Percentiles rank a stretch among this genome's conserved stretches.
Evolutionary conservation across 2,888 invertebrate species (phyloP).

Genomic region (Polydrusus tereticollis): DNA sequence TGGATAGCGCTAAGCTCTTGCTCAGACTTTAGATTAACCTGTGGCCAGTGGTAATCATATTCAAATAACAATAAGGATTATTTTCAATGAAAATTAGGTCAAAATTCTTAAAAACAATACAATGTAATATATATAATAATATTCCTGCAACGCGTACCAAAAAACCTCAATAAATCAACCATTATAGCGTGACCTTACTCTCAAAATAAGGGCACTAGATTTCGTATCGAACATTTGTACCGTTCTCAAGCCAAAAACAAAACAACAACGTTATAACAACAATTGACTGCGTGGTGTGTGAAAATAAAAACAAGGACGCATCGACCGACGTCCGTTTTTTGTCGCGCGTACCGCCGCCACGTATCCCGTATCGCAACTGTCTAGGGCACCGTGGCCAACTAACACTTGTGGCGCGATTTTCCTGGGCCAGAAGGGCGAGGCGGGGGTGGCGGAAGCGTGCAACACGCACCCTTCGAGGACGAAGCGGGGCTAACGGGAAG

Average conservation of each 20-base stretch:
- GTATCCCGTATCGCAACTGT: constrained; percentile 55
- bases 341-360: constrained; percentile 41
- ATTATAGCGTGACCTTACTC: neutral
- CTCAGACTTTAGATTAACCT: too few relatives aligned
- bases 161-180: neutral
- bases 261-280: constrained; percentile 12
- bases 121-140: neutral
- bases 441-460: constrained; percentile 30
- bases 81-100: too few relatives aligned
- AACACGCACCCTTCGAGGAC: constrained; percentile 44
- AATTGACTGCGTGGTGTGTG: constrained; percentile 25
- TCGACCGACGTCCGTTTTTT: constrained; percentile 29
- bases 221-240: neutral
- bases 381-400: constrained; percentile 57
- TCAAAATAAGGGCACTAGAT: neutral
- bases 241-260: neutral
- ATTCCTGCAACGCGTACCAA: neutral
- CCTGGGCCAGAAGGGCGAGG: constrained; percentile 36
- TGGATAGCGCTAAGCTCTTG: too few relatives aligned
- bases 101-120: too few relatives aligned
- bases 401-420: constrained; percentile 59
- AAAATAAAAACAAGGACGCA: constrained; percentile 40
- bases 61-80: too few relatives aligned
- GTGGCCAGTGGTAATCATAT: too few relatives aligned
- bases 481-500: constrained; percentile 26